Evolutionary conservation across 2,888 invertebrate genomes (phyloP).

Genomic region (Limnephilus lunatus): DNA sequence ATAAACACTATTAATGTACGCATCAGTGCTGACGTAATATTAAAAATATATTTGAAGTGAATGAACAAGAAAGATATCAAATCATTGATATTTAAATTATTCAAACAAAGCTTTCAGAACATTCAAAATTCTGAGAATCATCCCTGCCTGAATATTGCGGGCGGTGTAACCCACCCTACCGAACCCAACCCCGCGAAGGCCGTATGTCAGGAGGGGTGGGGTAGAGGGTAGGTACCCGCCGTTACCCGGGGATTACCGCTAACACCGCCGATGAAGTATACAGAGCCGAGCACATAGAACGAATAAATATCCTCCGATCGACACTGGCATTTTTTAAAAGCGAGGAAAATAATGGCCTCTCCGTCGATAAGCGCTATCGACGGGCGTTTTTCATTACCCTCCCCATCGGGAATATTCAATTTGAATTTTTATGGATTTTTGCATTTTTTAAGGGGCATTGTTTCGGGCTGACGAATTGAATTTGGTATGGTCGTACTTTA

Average conservation of each 20-base stretch:
- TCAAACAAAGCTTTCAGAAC: constrained; percentile 20
- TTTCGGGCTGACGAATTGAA: constrained; percentile 13
- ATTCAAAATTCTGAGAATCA: constrained; percentile 42
- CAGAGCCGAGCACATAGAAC: constrained; percentile 45
- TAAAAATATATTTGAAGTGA: neutral
- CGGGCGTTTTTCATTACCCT: constrained; percentile 56
- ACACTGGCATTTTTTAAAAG: constrained; percentile 49
- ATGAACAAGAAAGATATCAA: neutral
- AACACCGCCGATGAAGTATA: constrained; percentile 66
- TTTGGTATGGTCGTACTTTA: neutral
- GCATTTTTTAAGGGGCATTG: constrained; percentile 28
- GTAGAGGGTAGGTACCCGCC: constrained; percentile 50
- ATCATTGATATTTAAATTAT: neutral
- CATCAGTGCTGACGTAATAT: neutral
- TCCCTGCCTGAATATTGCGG: constrained; percentile 36
- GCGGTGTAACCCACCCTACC: neutral
- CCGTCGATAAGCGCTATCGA: constrained; percentile 61
- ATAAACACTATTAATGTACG: no score
- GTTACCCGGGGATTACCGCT: constrained; percentile 64
- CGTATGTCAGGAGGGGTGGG: constrained; percentile 64
- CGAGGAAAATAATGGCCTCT: constrained; percentile 62
- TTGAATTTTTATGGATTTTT: constrained; percentile 47
- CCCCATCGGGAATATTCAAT: constrained; percentile 40
- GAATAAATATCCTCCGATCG: constrained; percentile 60
- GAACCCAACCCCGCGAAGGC: constrained; percentile 57